Evolutionary conservation across 2,797 vertebrate species (phyloP).

Genomic region (Ptychadena robeensis): DNA sequence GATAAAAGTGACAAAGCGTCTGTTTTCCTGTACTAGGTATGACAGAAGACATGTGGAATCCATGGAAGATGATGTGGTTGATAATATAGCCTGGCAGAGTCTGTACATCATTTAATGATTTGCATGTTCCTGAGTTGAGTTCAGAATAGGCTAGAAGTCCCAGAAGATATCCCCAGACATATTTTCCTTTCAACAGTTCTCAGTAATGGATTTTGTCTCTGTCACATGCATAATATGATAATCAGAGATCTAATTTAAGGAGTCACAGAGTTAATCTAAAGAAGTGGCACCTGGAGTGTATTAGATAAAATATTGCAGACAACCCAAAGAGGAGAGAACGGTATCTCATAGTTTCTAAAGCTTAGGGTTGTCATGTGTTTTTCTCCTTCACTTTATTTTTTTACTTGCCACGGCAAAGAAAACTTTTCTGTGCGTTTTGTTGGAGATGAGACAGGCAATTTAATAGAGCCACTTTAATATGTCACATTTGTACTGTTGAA

Average conservation of each 20-base stretch:
- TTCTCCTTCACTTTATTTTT: not conserved
- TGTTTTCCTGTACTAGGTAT: not conserved
- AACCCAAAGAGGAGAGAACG: not conserved
- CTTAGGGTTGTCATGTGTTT: too few species aligned
- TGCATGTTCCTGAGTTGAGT: not conserved
- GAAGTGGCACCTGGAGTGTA: not conserved
- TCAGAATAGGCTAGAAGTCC: not conserved
- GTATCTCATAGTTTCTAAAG: not conserved
- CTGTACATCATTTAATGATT: not conserved
- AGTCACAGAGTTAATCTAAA: not conserved
- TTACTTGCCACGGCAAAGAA: not conserved
- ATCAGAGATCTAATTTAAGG: not conserved
- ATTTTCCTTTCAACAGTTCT: not conserved
- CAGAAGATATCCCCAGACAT: not conserved
- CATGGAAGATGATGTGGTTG: not conserved
- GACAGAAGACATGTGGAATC: not conserved
- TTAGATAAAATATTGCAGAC: not conserved
- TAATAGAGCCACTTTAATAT: too few species aligned
- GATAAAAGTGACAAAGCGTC: not conserved
- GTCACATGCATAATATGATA: conserved; percentile 9
- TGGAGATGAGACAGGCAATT: too few species aligned
- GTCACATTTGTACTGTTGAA: too few species aligned
- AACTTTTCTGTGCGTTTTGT: not conserved
- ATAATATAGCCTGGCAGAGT: not conserved
- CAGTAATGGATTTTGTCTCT: not conserved